Conservation (phyloP, 2,888 invertebrate species). For the Peribatodes rhomboidaria region DNA sequence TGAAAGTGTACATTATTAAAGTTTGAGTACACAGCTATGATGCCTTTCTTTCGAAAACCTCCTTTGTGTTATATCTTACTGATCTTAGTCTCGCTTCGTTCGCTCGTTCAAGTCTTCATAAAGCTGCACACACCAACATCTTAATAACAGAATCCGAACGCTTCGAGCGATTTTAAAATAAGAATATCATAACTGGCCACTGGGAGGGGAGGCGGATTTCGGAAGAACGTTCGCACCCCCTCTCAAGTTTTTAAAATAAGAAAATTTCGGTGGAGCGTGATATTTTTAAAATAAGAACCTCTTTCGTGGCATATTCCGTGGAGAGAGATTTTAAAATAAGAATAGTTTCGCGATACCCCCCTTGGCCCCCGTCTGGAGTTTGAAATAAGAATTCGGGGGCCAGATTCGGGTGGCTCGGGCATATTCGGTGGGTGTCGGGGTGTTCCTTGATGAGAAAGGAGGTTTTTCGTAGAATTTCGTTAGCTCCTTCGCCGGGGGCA, state of each 20-base stretch:
- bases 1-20: constrained; percentile 49
- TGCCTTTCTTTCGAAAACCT: constrained; percentile 49
- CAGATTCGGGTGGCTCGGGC: constrained; percentile 78
- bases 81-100: constrained; percentile 52
- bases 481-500: constrained; percentile 74
- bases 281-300: constrained; percentile 86
- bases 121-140: constrained; percentile 80
- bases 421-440: constrained; percentile 79
- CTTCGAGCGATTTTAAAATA: constrained; percentile 84
- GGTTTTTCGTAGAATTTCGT: constrained; percentile 85
- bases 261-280: constrained; percentile 86
- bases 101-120: constrained; percentile 67
- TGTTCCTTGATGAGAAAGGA: constrained; percentile 83
- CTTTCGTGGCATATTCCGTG: constrained; percentile 86
- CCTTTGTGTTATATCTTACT: constrained; percentile 65
- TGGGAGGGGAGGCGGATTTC: constrained; percentile 77
- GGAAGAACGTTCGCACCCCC: constrained; percentile 82
- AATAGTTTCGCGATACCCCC: constrained; percentile 85
- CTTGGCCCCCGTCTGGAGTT: constrained; percentile 79
- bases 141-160: constrained; percentile 85
- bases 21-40: constrained; percentile 52
- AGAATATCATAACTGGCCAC: constrained; percentile 85
- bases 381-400: constrained; percentile 85
- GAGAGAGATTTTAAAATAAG: constrained; percentile 86
- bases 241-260: constrained; percentile 82